Base-by-base conservation (phyloP, 1,140 invertebrate genomes). In the Drosophila obscura region DNA sequence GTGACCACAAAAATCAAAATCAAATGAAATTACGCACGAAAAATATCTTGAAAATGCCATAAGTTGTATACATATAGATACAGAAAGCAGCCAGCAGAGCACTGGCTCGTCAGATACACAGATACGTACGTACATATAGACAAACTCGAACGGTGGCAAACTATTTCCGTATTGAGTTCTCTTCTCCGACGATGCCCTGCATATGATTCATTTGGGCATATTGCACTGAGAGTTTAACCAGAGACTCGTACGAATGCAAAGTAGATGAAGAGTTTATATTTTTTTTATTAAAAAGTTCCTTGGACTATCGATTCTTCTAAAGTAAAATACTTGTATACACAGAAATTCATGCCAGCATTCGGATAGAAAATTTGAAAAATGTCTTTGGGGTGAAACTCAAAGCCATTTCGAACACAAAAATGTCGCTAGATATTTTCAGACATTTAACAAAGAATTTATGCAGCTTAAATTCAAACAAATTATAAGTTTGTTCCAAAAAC, bases 11-110 rank as follows among this genome's bases (percentile, higher is more conserved):
- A 61, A 55, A 76, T 56, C 53, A 55, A 76, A 77, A 73, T 74
- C 77, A 73, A 85, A 85, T 64, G 82, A 85, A 88, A 88, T 87
- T 88, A 87, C 83, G 79, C 83, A 88, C 83, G 80, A 83, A 83
- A 87, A 87, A 82, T 83, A 83, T 83, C 78, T 88, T 60, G 84
- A 88, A 88, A 88, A 88, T 88, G 84, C 83, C 80, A 88, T 89
- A 88, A 88, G 83, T 80, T 87, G 59, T 66, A 62, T 58, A 55
- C 60, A 39, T 16, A 31, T 26, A 57, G 35, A 63, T 39, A 67
- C 56, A 50, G 48, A 57, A 57, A 8, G 0, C 57, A 57, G 31
- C 8, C 31, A 31, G 28, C 52, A 66, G 45, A 44, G 51, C 64
- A 35, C 63, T 68, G 66, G 45, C 66, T 67, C 65, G 67, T 55